Percentiles rank a stretch among this genome's conserved stretches.
phyloP scores from a whole-genome alignment of 2,888 invertebrate genomes.

The Rhingia campestris region DNA sequence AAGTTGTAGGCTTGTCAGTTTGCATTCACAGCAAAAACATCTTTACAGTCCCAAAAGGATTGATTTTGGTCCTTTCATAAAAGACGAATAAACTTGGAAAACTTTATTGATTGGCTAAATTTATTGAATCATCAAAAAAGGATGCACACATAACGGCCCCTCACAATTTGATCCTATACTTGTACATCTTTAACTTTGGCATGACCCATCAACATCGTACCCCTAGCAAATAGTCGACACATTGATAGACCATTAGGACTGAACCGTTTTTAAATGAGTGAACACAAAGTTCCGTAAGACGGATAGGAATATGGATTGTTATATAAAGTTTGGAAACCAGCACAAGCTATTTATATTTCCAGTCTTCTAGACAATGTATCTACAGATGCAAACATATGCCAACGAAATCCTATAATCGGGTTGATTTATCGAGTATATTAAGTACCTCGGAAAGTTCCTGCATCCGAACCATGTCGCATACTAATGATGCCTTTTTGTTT shows the following conservation, averaged over 20 bases:
- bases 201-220: slow-evolving; percentile 1
- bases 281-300: neutral
- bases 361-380: slow-evolving; percentile 3
- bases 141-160: slow-evolving; percentile 15
- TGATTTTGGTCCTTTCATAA: neutral
- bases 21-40: no score
- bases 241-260: slow-evolving; percentile 15
- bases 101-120: slow-evolving; percentile 55
- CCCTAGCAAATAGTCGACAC: neutral
- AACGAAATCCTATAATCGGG: slow-evolving; percentile 30
- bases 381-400: slow-evolving; percentile 46
- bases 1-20: no score
- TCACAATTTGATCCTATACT: no score
- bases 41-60: no score
- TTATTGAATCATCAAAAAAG: slow-evolving; percentile 37
- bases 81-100: slow-evolving; percentile 39
- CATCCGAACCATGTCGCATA: slow-evolving; percentile 20
- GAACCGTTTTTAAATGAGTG: slow-evolving; percentile 38
- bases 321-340: slow-evolving; percentile 17
- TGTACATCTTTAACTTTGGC: slow-evolving; percentile 44
- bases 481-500: slow-evolving; percentile 28
- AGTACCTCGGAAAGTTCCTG: slow-evolving; percentile 17
- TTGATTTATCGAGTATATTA: slow-evolving; percentile 52
- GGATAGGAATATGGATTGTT: neutral
- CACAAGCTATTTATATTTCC: slow-evolving; percentile 30